Evolutionary conservation across 2,797 vertebrate species (phyloP), one percentile per base, ranked within the genome.

Genomic region (Leptatherina wallacei): DNA sequence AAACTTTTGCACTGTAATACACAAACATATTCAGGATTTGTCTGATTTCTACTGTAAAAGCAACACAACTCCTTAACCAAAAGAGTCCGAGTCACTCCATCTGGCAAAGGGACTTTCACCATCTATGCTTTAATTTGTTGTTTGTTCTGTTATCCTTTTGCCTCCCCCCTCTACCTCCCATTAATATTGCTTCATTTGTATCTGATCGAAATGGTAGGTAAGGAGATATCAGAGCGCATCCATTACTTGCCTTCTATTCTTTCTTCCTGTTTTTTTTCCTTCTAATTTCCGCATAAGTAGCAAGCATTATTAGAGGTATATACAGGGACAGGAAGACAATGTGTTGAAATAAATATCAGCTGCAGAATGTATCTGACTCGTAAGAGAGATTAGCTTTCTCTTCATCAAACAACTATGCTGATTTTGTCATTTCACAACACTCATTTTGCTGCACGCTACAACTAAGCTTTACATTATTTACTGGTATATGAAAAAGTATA

Each of bases 321-420:
- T 58, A 62, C 52, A 75, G 65, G 65, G 75, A 69, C 61, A 61
- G 61, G 40, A 68, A 75, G 75, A 80, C 57, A 56, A 33, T 2
- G 61, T n/a, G 61, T 51, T 49, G 40, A 59, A 69, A 75, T 85
- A 72, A 71, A 83, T 75, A 85, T 76, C 84, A 85, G 72, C 72
- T 47, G n/a, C 61, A 59, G 60, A 73, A 72, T 71, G 40, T 44
- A 81, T 72, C 22, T n/a, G 57, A 40, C 38, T 40, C 38, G 8
- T 5, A 44, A 18, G 42, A 44, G 18, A 44, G 18, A 47, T 47
- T 9, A 47, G 16, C 44, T n/a, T 47, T 47, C 14, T 18, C 20
- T 44, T 44, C 18, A 47, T n/a, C 20, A 6, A 20, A n/a, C 44
- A 20, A 40, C 38, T 14, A 40, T 14, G 3, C 38, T 13, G 33